These are phyloP conservation scores for Vesta saturnalis DNA, from an alignment of 2,888 invertebrate species.

Conservation along the genomic window DNA sequence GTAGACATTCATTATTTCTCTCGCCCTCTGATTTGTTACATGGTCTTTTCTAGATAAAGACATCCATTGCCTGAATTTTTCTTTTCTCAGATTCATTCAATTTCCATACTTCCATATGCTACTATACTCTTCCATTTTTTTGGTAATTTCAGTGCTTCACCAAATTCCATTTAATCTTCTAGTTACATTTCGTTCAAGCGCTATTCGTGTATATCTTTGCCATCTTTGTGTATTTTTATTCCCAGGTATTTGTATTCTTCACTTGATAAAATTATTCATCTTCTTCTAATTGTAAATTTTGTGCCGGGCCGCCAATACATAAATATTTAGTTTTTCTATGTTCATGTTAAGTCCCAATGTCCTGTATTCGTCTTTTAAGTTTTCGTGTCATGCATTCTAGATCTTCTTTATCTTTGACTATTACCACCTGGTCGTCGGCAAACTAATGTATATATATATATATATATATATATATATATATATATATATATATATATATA, in stretches of 20 bases:
- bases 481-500: no score
- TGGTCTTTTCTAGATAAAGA: background rate
- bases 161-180: background rate
- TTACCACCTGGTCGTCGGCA: background rate
- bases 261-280: no score
- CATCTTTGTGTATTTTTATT: background rate
- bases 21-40: conserved; percentile 6
- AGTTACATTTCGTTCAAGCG: background rate
- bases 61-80: background rate
- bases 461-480: no score
- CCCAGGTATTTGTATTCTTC: background rate
- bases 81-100: background rate
- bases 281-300: background rate
- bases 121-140: background rate
- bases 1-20: background rate
- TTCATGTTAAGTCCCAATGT: background rate
- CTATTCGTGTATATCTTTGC: background rate
- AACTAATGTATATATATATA: no score
- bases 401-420: background rate
- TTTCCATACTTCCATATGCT: background rate
- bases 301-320: background rate
- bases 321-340: background rate
- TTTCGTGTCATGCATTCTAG: background rate
- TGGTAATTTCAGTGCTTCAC: background rate
- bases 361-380: background rate